Evolutionary conservation across 2,113 vertebrate genomes (phyloP).

Genomic region (Ophthalmolycus amberensis): DNA sequence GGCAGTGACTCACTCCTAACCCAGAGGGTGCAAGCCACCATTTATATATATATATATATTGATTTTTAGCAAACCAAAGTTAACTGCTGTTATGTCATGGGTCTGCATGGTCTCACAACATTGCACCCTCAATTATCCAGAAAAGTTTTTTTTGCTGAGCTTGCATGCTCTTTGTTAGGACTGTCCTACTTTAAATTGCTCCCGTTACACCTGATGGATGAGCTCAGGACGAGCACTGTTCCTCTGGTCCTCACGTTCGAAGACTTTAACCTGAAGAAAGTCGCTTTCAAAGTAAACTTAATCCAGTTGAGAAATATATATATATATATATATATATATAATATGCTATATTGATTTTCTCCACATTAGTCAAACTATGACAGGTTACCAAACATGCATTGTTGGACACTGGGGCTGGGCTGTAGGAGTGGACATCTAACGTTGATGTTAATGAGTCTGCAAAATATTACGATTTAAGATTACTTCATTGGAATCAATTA

Average conservation of each 20-base stretch:
- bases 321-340: too few species aligned
- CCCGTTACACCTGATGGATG: constrained; percentile 23
- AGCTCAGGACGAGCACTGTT: constrained; percentile 11
- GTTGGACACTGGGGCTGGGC: too few species aligned
- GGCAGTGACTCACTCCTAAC: too few species aligned
- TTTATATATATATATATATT: too few species aligned
- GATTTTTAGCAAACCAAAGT: too few species aligned
- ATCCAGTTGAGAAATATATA: not conserved
- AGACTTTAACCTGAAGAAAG: not conserved
- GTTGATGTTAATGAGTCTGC: not conserved
- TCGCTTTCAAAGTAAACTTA: not conserved
- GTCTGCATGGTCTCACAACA: not conserved
- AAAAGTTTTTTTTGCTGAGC: constrained; percentile 28
- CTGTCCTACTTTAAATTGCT: constrained; percentile 47
- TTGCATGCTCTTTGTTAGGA: constrained; percentile 14
- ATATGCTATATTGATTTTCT: not conserved
- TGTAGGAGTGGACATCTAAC: not conserved
- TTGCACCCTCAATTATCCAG: constrained; percentile 8
- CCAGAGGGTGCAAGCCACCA: too few species aligned
- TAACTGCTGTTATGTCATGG: constrained; percentile 4
- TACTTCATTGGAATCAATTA: not conserved
- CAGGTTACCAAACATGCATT: too few species aligned
- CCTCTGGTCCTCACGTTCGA: not conserved
- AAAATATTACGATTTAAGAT: not conserved
- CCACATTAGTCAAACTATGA: not conserved